phyloP scores from a whole-genome alignment of 92 coral and sea anemone genomes.

The Desmophyllum pertusum region DNA sequence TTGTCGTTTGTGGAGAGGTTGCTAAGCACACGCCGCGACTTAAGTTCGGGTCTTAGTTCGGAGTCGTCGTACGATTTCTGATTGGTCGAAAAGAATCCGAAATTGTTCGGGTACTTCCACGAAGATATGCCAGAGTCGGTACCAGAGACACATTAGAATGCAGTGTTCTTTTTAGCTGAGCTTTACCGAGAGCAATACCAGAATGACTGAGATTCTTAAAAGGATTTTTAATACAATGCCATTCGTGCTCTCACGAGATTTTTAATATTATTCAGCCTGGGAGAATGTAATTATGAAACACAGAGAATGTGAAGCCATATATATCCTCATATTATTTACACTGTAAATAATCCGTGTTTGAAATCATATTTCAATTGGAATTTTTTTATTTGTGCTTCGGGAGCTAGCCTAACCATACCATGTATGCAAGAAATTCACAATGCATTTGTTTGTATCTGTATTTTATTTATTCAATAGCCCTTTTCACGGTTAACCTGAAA shows the following conservation, averaged over 20 bases:
- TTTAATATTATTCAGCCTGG: not conserved
- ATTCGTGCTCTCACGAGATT: not conserved
- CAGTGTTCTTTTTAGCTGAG: not conserved
- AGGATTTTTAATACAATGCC: not conserved
- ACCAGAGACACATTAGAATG: not conserved
- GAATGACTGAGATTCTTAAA: not conserved
- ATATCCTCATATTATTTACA: not conserved
- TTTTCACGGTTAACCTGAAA: too few relatives aligned
- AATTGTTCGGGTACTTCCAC: not conserved
- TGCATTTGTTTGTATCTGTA: not conserved
- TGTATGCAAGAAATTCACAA: slow-evolving; percentile 15
- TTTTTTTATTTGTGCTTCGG: slow-evolving; percentile 10
- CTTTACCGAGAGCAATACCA: not conserved
- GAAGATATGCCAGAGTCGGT: slow-evolving; percentile 1
- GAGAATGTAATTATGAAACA: not conserved
- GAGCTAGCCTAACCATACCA: slow-evolving; percentile 15
- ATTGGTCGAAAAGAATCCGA: not conserved
- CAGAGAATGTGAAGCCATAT: not conserved
- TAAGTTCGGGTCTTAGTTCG: not conserved
- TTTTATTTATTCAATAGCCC: slow-evolving; percentile 20
- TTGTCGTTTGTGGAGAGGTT: not conserved
- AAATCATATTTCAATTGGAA: slow-evolving; percentile 13
- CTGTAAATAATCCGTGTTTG: slow-evolving; percentile 26
- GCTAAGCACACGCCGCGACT: not conserved
- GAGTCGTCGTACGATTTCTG: not conserved